phyloP scores from a whole-genome alignment of 2,113 vertebrate genomes.

The Ploceus nigricollis region DNA sequence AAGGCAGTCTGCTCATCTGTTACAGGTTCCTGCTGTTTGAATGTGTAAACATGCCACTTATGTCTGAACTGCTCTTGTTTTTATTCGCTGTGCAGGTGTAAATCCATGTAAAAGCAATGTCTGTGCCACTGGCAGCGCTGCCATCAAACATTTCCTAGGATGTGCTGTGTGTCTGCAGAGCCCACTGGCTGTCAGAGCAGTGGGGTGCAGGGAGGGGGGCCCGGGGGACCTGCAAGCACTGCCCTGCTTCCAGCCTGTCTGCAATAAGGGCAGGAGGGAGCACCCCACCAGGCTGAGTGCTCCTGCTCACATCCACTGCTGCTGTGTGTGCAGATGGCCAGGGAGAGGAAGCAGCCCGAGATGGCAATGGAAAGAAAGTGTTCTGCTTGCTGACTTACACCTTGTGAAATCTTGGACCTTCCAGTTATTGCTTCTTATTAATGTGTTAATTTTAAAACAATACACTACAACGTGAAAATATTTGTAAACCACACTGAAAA shows the following conservation, averaged over 20 bases:
- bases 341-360: neutral
- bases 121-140: neutral
- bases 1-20: neutral
- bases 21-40: neutral
- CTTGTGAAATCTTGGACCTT: neutral
- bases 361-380: neutral
- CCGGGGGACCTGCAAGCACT: neutral
- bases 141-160: neutral
- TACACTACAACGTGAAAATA: neutral
- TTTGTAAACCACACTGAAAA: neutral
- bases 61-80: neutral
- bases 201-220: accelerated
- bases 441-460: neutral
- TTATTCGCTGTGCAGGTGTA: neutral
- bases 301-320: neutral
- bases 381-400: neutral
- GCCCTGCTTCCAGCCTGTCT: neutral
- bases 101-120: neutral
- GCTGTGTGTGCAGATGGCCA: accelerated
- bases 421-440: neutral
- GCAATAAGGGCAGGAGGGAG: neutral
- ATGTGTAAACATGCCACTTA: neutral
- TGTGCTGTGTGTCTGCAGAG: neutral
- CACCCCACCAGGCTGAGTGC: neutral
- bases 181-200: neutral